Conservation (phyloP, 92 coral and sea anemone species). For the Muricea muricata region DNA sequence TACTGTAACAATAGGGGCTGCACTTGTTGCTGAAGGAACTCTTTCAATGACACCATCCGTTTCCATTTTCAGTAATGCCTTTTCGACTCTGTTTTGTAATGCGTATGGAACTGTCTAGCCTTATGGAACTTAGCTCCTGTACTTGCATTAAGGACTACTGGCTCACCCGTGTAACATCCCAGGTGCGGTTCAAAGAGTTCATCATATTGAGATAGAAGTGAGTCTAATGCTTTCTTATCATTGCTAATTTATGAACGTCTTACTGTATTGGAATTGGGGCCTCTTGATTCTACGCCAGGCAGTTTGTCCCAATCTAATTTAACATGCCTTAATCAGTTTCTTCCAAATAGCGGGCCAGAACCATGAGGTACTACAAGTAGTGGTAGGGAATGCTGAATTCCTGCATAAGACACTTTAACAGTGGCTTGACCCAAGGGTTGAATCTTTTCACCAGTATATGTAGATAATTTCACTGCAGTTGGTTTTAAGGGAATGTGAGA, state of each 20-base stretch:
- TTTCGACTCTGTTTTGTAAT: slow-evolving; percentile 35
- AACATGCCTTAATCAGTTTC: slow-evolving; percentile 26
- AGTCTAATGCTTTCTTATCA: neutral
- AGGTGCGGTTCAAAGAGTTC: slow-evolving; percentile 61
- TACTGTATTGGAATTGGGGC: neutral
- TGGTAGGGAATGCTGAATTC: slow-evolving; percentile 56
- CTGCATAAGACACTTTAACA: slow-evolving; percentile 56
- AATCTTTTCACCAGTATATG: slow-evolving; percentile 65
- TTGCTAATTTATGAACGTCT: too few relatives aligned
- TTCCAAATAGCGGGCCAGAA: slow-evolving; percentile 26
- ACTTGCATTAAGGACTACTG: slow-evolving; percentile 58
- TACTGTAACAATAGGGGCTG: slow-evolving; percentile 72
- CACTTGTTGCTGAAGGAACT: slow-evolving; percentile 69
- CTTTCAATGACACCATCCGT: slow-evolving; percentile 61
- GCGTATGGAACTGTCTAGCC: slow-evolving; percentile 66
- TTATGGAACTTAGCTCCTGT: slow-evolving; percentile 46
- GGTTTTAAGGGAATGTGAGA: slow-evolving; percentile 47
- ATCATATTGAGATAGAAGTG: slow-evolving; percentile 3
- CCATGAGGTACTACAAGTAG: slow-evolving; percentile 61
- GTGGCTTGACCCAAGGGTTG: slow-evolving; percentile 60
- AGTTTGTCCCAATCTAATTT: slow-evolving; percentile 57
- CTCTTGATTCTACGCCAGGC: slow-evolving; percentile 40
- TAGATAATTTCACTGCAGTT: slow-evolving; percentile 61
- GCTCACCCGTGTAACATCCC: slow-evolving; percentile 66
- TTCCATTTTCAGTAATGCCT: slow-evolving; percentile 32